Evolutionary conservation across 2,888 invertebrate genomes (phyloP), one percentile per base, ranked within the genome.

Genomic region (Oscheius sp.): DNA sequence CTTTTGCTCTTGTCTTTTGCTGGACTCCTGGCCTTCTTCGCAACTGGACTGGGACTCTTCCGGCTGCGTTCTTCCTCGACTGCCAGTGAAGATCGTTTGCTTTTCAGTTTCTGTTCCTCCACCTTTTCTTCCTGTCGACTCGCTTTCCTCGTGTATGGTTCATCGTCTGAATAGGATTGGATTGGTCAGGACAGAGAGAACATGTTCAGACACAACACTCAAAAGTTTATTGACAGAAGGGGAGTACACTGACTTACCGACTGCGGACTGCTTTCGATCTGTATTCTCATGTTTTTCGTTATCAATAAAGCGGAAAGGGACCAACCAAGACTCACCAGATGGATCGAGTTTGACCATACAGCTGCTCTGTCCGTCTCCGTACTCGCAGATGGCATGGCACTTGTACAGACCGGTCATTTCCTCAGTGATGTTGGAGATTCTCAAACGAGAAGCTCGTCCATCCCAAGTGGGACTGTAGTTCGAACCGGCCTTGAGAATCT

Each of bases 351-450:
- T 84, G 58, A 89, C 85, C 79, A 83, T 83, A n/a, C 87, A 85
- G 57, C 85, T 85, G 66, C 82, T 87, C 68, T 88, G 85, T 10
- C 84, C 82, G 33, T 87, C 86, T 68, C 89, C 89, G 78, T 80
- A 86, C 13, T 89, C 86, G 66, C 83, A 84, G 33, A 81, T 81
- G 11, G 87, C 89, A 48, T 80, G 76, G 75, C 89, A 89, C 76
- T 88, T 87, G 80, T 85, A 87, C 48, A 85, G 73, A 32, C 79
- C 89, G 5, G 85, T 77, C 53, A 84, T 80, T 42, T 84, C 82
- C 70, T 83, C 81, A 53, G 70, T 82, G 70, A 89, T 68, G 32
- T 82, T 79, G 37, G 74, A 68, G 63, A 89, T 84, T 32, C 78
- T 80, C 60, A 89, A 76, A 59, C 80, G 77, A 7, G 89, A 85